Evolutionary conservation across 2,888 invertebrate species (phyloP).

Genomic region (Limnephilus auricula): DNA sequence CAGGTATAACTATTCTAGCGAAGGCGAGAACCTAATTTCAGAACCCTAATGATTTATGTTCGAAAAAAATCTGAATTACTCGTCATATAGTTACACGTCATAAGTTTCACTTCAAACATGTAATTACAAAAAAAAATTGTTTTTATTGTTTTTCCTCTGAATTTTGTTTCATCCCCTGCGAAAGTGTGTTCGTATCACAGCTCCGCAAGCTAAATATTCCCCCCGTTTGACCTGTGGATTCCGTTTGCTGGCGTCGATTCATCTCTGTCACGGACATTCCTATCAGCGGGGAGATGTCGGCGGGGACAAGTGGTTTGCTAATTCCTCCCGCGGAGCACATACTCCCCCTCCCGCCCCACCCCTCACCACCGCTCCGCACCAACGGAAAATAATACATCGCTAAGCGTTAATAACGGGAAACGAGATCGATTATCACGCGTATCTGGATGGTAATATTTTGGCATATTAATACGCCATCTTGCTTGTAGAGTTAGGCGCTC

Average conservation of each 20-base stretch:
- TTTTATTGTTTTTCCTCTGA: background rate
- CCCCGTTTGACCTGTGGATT: constrained; percentile 36
- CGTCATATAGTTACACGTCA: no score
- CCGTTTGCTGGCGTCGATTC: constrained; percentile 47
- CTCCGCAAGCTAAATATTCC: constrained; percentile 13
- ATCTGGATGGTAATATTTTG: background rate
- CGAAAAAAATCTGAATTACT: no score
- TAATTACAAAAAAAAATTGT: no score
- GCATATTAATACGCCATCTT: background rate
- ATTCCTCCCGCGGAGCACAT: background rate
- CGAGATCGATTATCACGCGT: background rate
- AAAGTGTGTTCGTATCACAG: constrained; percentile 2
- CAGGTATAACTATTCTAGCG: no score
- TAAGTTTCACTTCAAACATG: no score
- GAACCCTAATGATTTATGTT: no score
- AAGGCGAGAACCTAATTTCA: no score
- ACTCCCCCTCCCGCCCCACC: background rate
- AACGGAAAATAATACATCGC: background rate
- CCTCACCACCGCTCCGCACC: background rate
- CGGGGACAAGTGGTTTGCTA: constrained; percentile 30
- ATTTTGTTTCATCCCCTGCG: background rate
- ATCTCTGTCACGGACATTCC: constrained; percentile 55
- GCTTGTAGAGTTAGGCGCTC: background rate
- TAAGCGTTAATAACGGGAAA: background rate
- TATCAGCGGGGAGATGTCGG: constrained; percentile 32